A percentile compares a stretch with the other conserved stretches of the same genome.
phyloP scores from a whole-genome alignment of 1,140 invertebrate species.

The Panonychus citri region DNA sequence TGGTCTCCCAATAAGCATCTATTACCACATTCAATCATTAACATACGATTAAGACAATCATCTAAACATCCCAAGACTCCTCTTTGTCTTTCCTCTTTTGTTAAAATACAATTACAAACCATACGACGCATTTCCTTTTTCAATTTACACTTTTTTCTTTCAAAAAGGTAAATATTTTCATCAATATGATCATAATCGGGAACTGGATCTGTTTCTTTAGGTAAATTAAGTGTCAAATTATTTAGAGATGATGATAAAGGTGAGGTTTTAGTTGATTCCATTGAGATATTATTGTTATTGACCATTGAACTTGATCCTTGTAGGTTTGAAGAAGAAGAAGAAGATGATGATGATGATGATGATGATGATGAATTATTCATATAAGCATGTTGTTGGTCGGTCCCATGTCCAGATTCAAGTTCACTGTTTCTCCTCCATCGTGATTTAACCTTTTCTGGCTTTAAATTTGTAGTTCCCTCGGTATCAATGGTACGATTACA shows the following conservation, averaged over 20 bases:
- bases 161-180: slow-evolving; percentile 49
- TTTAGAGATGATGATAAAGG: neutral
- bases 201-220: neutral
- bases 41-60: slow-evolving; percentile 81
- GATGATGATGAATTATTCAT: neutral
- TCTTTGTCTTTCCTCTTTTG: slow-evolving; percentile 55
- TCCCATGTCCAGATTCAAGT: slow-evolving; percentile 29
- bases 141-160: slow-evolving; percentile 31
- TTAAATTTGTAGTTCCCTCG: slow-evolving; percentile 16
- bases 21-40: slow-evolving; percentile 91
- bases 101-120: slow-evolving; percentile 81
- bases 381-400: neutral
- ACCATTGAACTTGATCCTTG: too few relatives aligned
- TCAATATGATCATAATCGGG: slow-evolving; percentile 29
- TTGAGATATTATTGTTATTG: neutral
- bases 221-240: neutral
- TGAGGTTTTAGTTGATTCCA: neutral
- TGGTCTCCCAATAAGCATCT: slow-evolving; percentile 59
- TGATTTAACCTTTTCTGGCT: slow-evolving; percentile 61
- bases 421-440: slow-evolving; percentile 58
- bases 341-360: neutral
- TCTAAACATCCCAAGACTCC: slow-evolving; percentile 73
- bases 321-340: too few relatives aligned
- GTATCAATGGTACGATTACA: neutral
- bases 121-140: slow-evolving; percentile 74